Evolutionary conservation across 2,888 invertebrate genomes (phyloP), one percentile per base, ranked within the genome.

Genomic region (Linyphia triangularis): DNA sequence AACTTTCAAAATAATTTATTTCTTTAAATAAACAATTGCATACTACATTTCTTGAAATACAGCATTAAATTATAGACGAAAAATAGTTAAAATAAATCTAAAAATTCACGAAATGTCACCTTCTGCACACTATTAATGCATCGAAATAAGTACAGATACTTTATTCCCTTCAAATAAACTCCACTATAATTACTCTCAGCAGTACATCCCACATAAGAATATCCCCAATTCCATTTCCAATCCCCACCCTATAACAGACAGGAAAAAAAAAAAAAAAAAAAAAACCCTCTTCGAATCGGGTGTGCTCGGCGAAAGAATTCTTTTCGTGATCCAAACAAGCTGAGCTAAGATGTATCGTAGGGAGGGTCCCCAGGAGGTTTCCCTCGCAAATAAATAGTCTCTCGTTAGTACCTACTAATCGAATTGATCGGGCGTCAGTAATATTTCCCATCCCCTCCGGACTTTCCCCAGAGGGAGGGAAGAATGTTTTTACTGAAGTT

Each of bases 361-460:
- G 63, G 57, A 3, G 22, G 57, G 37, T 2, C 5, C 84, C 77
- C 69, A 1, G 5, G 75, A 30, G 84, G 57, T 13, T 16, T 19
- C 4, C 67, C 43, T 59, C 16, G 84, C 67, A 84, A 84, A 84
- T 84, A 84, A 84, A 84, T 84, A 84, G 84, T 57, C 37, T 19
- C 84, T 84, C 84, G 84, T 84, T 84, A 84, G 73, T 65, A 75
- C 77, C 73, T 67, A 57, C 75, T 75, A 84, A 84, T 84, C 84
- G 84, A 84, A 84, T 84, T 75, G 84, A 84, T 84, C 77, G 84
- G 57, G 67, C 82, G 59, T 72, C 63, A 72, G 82, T 61, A 72
- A 82, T 82, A 82, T 82, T 82, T 82, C 28, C 63, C 43, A 26
- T 13, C 19, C 59, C 19, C 63, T 63, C 30, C 37, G n/a, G 13